Conservation (phyloP, 2,888 invertebrate genomes). For the Lochmaea crataegi region DNA sequence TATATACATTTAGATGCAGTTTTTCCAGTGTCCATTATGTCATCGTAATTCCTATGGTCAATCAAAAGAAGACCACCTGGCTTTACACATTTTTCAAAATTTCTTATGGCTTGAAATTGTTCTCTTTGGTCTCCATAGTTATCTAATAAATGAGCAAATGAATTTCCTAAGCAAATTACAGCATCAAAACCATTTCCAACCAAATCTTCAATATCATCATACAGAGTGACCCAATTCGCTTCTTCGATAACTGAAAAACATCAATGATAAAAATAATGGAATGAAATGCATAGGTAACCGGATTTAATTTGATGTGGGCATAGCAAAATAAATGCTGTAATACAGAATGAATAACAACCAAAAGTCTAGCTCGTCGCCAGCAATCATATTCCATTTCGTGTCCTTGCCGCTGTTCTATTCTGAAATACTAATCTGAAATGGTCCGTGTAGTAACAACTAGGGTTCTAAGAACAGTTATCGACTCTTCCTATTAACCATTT, state of each 20-base stretch:
- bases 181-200: slow-evolving; percentile 83
- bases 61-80: slow-evolving; percentile 87
- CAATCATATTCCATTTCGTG: too few relatives aligned
- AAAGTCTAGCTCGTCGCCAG: too few relatives aligned
- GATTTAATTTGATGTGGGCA: too few relatives aligned
- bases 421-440: too few relatives aligned
- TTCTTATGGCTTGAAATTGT: slow-evolving; percentile 81
- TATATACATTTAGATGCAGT: slow-evolving; percentile 88
- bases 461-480: too few relatives aligned
- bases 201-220: slow-evolving; percentile 76
- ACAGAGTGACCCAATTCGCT: slow-evolving; percentile 88
- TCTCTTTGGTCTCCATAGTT: slow-evolving; percentile 81
- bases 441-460: too few relatives aligned
- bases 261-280: not conserved
- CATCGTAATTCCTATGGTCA: slow-evolving; percentile 91
- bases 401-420: too few relatives aligned
- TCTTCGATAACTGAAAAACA: slow-evolving; percentile 83
- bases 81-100: slow-evolving; percentile 85
- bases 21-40: slow-evolving; percentile 79
- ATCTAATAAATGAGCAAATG: slow-evolving; percentile 90
- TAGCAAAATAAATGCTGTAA: too few relatives aligned
- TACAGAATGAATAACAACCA: too few relatives aligned
- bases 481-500: too few relatives aligned
- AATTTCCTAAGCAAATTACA: slow-evolving; percentile 90
- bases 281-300: too few relatives aligned